Evolutionary conservation across 2,113 vertebrate genomes (phyloP), one percentile per base, ranked within the genome.

Genomic region (Speoplatyrhinus poulsoni): DNA sequence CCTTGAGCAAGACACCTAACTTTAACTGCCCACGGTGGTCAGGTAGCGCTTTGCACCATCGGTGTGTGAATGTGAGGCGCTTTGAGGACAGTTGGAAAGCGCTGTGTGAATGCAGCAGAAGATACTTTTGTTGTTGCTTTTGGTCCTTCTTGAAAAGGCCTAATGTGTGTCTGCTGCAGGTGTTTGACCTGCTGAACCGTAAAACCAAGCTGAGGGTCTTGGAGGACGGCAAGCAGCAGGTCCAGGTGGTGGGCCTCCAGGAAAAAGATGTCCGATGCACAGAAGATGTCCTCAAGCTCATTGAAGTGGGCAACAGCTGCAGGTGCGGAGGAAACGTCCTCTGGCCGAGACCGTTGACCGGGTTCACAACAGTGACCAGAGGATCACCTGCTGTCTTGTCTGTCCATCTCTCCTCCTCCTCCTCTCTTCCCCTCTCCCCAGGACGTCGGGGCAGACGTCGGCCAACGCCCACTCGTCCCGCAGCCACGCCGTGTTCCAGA

Each of bases 291-390:
- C 90, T 99, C 72, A 98, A 97, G 72, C 96, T 99, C 71, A 99
- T 98, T 81, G 98, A 99, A 88, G 90, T 98, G 60, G 98, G 98
- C 66, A 99, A 99, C 93, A 96, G 96, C 85, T 99, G 97, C 96
- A 97, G 98, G 98, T 99, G 93, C 13, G 26, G 16, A 2, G 11
- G 7, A 57, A 10, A n/a, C n/a, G 9, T n/a, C 16, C 36, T 1
- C 36, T 41, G 36, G 36, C 26, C 26, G 26, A 26, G 26, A 26
- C 26, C 19, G 19, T 19, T 19, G 19, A 19, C 19, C 26, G 26
- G 26, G 26, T 26, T 26, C 26, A 26, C 26, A 26, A 26, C 26
- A 26, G 26, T 26, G 26, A 26, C 26, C 26, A 26, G 26, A 26
- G 26, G 26, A 26, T 26, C 26, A 26, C 26, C 26, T 26, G 13